A percentile compares a stretch with the other conserved stretches of the same genome.
phyloP scores from a whole-genome alignment of 1,140 invertebrate species.

The Drosophila nigrodunni region DNA sequence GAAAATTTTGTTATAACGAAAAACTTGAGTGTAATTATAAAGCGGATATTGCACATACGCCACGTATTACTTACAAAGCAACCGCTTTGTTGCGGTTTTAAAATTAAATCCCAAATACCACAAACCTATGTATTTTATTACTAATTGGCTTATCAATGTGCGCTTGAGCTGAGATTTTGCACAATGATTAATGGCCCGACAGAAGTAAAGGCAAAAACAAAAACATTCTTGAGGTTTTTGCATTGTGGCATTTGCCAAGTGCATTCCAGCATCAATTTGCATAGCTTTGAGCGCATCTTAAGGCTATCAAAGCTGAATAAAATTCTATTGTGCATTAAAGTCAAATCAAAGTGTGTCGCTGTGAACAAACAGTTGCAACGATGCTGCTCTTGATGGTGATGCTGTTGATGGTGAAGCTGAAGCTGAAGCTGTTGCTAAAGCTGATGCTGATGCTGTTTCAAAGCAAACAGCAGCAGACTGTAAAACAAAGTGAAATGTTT shows the following conservation, averaged over 20 bases:
- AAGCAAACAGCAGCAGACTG: constrained; percentile 46
- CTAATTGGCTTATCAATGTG: constrained; percentile 67
- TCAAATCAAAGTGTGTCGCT: constrained; percentile 74
- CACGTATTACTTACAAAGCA: constrained; percentile 28
- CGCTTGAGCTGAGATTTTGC: constrained; percentile 51
- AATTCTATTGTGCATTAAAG: constrained; percentile 80
- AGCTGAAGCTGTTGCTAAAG: constrained; percentile 17
- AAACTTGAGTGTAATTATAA: neutral
- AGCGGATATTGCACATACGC: constrained; percentile 26
- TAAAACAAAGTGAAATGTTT: constrained; percentile 82
- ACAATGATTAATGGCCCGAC: constrained; percentile 60
- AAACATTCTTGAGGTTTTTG: constrained; percentile 46
- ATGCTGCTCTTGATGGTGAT: constrained; percentile 39
- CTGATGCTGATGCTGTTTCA: constrained; percentile 51
- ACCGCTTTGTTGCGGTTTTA: constrained; percentile 57
- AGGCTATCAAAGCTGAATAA: constrained; percentile 47
- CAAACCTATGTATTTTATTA: constrained; percentile 44
- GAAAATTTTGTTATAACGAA: neutral
- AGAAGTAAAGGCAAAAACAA: neutral
- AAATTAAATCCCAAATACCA: constrained; percentile 47
- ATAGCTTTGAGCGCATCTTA: constrained; percentile 54
- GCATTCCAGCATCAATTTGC: constrained; percentile 70
- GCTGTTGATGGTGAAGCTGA: constrained; percentile 26
- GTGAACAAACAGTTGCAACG: constrained; percentile 40
- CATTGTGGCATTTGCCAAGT: constrained; percentile 46